These are phyloP conservation scores for Bombus ignitus DNA, from an alignment of 1,140 invertebrate species.

Conservation along the genomic window DNA sequence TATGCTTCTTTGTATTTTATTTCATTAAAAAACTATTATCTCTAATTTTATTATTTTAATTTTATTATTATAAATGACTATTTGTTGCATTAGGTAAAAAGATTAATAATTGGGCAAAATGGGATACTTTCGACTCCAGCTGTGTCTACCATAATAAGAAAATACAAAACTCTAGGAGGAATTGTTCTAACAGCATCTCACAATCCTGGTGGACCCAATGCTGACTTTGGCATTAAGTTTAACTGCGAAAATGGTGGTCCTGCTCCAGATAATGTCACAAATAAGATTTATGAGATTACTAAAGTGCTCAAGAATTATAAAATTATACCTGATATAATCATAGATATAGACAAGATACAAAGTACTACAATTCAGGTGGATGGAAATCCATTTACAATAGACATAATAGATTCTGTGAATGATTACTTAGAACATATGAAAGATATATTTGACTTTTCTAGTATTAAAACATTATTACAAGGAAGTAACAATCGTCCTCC, in stretches of 20 bases:
- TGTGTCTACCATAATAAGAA: conserved; percentile 96
- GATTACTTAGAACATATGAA: conserved; percentile 98
- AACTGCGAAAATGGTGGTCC: conserved; percentile 98
- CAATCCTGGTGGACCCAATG: conserved; percentile 98
- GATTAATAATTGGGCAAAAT: conserved; percentile 94
- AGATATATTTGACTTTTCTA: conserved; percentile 97
- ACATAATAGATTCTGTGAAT: conserved; percentile 95
- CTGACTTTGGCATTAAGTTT: conserved; percentile 99
- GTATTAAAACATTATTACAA: conserved; percentile 89
- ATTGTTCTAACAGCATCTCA: conserved; percentile 99
- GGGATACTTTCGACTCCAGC: conserved; percentile 98
- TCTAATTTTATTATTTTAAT: neutral
- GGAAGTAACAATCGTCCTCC: conserved; percentile 86
- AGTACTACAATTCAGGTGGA: conserved; percentile 85
- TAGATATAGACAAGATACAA: conserved; percentile 89
- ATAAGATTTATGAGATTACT: conserved; percentile 93
- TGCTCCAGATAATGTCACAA: conserved; percentile 95
- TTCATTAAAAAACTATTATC: neutral
- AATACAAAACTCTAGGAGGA: conserved; percentile 93
- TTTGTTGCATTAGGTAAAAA: conserved; percentile 86
- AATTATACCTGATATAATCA: conserved; percentile 89
- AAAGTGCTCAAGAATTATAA: conserved; percentile 91
- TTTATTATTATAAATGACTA: neutral
- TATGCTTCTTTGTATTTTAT: neutral
- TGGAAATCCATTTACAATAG: conserved; percentile 90